Evolutionary conservation across 2,113 vertebrate species (phyloP), one percentile per base, ranked within the genome.

Genomic region (Gallinago media): DNA sequence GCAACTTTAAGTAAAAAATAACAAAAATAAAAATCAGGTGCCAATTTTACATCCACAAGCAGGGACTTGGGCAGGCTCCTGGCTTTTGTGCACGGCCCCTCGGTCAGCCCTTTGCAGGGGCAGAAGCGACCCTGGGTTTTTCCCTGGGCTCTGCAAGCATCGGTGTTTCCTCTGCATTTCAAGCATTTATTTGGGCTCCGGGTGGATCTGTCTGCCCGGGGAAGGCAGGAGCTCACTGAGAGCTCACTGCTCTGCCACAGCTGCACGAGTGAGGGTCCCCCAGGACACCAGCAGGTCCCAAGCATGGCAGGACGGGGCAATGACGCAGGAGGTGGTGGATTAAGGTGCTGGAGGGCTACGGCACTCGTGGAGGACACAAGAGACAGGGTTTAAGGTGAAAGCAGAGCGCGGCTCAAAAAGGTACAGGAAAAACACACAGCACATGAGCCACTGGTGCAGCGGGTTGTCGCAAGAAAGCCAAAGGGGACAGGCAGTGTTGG

Each of bases 371-470:
- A 76, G 54, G 52, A 67, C 27, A 17, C 3, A 2, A 49, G 36
- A 86, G 52, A 56, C 6, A 8, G 49, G 4, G 20, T 71, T 89
- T 54, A 71, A 62, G 72, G 52, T 2, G 3, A 62, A 83, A 79
- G 42, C 8, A 75, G 36, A 58, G 44, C 8, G 10, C 1, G 0
- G 17, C 47, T 91, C 46, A 44, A 29, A 79, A 86, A 67, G n/a
- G 8, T 22, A 17, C 0, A 1, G 40, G 38, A 27, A 34, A 61
- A 68, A 55, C 46, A 38, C 12, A 18, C 6, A 29, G 52, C 27
- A 27, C 1, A 0, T 2, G 36, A 91, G 31, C 26, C 32, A 77
- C 38, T 0, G 0, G 1, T 34, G 49, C 21, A 12, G 40, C 9
- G 0, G 29, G 19, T 15, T 66, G 61, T 66, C 20, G 17, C 20